These are phyloP conservation scores for Amphipyra tragopoginis DNA, from an alignment of 2,888 invertebrate genomes.

Conservation along the genomic window DNA sequence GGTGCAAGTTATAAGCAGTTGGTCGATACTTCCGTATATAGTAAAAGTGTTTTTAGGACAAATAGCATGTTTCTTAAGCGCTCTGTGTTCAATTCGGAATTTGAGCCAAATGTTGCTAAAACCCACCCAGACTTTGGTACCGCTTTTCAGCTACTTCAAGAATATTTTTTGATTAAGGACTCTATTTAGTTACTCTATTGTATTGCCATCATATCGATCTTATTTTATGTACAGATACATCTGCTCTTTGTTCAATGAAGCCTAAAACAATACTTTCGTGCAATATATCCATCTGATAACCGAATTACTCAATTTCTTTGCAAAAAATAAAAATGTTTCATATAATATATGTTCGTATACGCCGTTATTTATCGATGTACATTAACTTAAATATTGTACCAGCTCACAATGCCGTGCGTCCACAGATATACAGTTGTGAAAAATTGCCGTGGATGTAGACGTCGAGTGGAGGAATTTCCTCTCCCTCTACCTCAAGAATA, in stretches of 20 bases:
- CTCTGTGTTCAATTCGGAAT: not conserved
- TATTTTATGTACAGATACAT: constrained; percentile 18
- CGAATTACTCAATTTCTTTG: constrained; percentile 49
- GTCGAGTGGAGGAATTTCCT: constrained; percentile 73
- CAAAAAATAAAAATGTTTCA: constrained; percentile 46
- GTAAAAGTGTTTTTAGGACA: constrained; percentile 5
- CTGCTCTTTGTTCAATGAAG: constrained; percentile 53
- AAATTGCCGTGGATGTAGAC: constrained; percentile 81
- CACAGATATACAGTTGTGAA: constrained; percentile 71
- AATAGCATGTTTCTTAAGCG: constrained; percentile 1
- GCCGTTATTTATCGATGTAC: constrained; percentile 53
- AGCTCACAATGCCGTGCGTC: constrained; percentile 55
- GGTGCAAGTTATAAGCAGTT: constrained; percentile 62
- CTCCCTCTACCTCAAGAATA: constrained; percentile 66
- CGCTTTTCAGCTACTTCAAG: not conserved
- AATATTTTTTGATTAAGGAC: constrained; percentile 8
- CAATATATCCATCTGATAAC: constrained; percentile 41
- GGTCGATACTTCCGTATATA: constrained; percentile 2
- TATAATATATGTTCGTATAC: constrained; percentile 44
- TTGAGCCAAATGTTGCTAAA: not conserved
- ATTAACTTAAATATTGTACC: constrained; percentile 64
- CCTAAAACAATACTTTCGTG: constrained; percentile 47
- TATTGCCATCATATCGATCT: constrained; percentile 10
- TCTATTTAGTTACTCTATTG: constrained; percentile 5
- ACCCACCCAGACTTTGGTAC: constrained; percentile 17